Conservation (phyloP, 2,888 invertebrate genomes). For the Linhomoeus sp. region DNA sequence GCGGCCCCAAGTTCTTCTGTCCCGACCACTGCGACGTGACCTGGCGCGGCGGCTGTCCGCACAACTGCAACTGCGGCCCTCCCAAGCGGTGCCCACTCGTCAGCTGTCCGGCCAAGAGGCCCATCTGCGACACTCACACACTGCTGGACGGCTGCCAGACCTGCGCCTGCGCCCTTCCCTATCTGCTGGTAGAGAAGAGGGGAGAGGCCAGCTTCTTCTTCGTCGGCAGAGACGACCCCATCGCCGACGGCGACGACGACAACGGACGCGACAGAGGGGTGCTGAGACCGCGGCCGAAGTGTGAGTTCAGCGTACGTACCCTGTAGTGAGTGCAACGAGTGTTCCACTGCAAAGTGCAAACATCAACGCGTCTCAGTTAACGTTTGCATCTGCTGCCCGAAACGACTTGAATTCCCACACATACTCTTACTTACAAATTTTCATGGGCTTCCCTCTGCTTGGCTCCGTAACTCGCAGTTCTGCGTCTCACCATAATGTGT, state of each 20-base stretch:
- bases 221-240: not conserved
- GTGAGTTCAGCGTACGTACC: not conserved
- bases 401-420: too few species aligned
- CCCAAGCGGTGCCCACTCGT: not conserved
- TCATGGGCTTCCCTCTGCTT: too few species aligned
- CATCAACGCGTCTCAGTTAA: too few species aligned
- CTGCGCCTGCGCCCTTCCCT: slow-evolving; percentile 4
- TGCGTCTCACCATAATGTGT: too few species aligned
- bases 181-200: not conserved
- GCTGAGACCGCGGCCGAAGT: not conserved
- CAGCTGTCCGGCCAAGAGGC: slow-evolving; percentile 1
- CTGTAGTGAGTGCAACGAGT: too few species aligned
- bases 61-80: slow-evolving; percentile 3
- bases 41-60: slow-evolving; percentile 2
- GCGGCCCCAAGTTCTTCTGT: not conserved
- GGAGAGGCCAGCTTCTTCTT: not conserved
- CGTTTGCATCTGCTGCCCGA: too few species aligned
- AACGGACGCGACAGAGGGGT: too few species aligned
- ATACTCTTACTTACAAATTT: too few species aligned
- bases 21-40: slow-evolving; percentile 1
- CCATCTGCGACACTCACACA: slow-evolving; percentile 1
- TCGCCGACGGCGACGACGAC: too few species aligned
- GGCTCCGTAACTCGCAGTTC: too few species aligned
- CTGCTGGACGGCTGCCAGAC: slow-evolving; percentile 4
- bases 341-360: too few species aligned